Evolutionary conservation across 2,888 invertebrate species (phyloP), one percentile per base, ranked within the genome.

Genomic region (Drosophila fungiperda): DNA sequence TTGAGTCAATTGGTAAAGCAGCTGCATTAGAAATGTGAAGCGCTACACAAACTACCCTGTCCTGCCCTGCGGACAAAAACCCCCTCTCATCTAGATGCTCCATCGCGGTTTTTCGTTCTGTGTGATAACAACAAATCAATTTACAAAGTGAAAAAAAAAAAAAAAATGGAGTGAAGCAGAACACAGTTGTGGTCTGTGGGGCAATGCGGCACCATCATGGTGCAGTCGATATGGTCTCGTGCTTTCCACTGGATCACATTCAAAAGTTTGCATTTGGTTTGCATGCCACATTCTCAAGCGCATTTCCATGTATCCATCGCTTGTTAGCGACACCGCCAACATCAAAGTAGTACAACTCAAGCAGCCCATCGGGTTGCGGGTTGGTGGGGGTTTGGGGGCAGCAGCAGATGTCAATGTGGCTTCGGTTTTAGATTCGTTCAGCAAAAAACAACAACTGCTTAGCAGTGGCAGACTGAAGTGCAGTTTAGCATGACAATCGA

Each of bases 101-200:
- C 26, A 9, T 26, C 45, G 15, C 35, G 23, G 33, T 54, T 15
- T 58, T 62, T 40, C 42, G 49, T 60, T 45, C 49, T 58, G 69
- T 85, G 82, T 79, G 86, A 86, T 90, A 86, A 83, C 87, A 90
- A 89, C 87, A 87, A 87, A 90, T 87, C 90, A 90, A 90, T 87
- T 87, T 87, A 87, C 87, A 89, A 23, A 23, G 26, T 23, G 15
- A 36, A 23, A 11, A 32, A 23, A 23, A 23, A 23, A 42, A 38
- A 38, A 42, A 52, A 50, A 64, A 29, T 29, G 29, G 29, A 29
- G 29, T 54, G 57, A 69, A 70, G 63, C 49, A 29, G 58, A 50
- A 52, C 55, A 69, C 59, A 76, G 70, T 65, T 80, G 76, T 64
- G 80, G 75, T 76, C 77, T 75, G 61, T 68, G 84, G 69, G 61